phyloP scores from a whole-genome alignment of 2,888 invertebrate genomes.

The Germaria angustata region DNA sequence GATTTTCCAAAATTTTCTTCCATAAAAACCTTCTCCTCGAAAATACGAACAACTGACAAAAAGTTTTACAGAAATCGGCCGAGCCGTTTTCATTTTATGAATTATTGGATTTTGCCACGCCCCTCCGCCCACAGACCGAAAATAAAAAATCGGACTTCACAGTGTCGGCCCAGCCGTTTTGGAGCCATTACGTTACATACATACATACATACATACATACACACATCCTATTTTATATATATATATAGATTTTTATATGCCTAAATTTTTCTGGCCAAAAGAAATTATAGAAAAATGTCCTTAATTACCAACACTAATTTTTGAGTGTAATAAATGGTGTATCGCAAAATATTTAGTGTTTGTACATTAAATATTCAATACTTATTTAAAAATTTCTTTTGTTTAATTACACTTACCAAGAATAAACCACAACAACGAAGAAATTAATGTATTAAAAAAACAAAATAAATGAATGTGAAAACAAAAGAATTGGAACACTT shows the following conservation, averaged over 20 bases:
- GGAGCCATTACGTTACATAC: no score
- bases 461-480: slow-evolving; percentile 31
- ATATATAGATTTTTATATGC: no score
- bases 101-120: no score
- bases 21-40: no score
- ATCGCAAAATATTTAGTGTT: neutral
- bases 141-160: no score
- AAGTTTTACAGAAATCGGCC: no score
- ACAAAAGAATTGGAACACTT: slow-evolving; percentile 28
- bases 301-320: neutral
- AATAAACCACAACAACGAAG: slow-evolving; percentile 8
- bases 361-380: slow-evolving; percentile 23
- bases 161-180: no score
- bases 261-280: neutral
- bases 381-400: slow-evolving; percentile 16
- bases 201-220: neutral
- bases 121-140: no score
- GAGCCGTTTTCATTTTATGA: no score
- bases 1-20: no score
- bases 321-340: neutral
- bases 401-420: slow-evolving; percentile 42
- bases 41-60: no score
- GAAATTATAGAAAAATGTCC: neutral
- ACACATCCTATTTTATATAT: no score
- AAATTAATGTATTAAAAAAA: neutral